Percentiles rank a stretch among this genome's conserved stretches.
These are phyloP conservation scores for Acanthurus leucopareius DNA, from an alignment of 2,797 vertebrate species.

Conservation along the genomic window DNA sequence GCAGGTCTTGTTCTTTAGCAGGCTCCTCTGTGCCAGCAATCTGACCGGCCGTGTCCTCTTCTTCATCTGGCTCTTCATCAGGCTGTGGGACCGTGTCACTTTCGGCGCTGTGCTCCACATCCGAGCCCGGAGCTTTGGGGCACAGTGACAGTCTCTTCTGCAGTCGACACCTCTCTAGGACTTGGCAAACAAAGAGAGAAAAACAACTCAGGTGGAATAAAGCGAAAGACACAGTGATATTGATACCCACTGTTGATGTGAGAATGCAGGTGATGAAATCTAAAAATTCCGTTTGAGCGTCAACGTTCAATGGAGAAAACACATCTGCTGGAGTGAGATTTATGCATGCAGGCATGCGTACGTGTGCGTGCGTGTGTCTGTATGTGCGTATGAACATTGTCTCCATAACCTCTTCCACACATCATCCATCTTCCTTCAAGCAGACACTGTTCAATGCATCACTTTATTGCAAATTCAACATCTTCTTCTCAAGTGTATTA, in stretches of 20 bases:
- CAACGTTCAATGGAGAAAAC: constrained; percentile 22
- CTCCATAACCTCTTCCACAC: constrained; percentile 45
- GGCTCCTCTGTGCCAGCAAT: constrained; percentile 47
- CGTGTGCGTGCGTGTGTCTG: constrained; percentile 7
- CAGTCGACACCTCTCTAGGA: constrained; percentile 76
- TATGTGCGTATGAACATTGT: constrained; percentile 14
- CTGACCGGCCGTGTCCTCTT: constrained; percentile 41
- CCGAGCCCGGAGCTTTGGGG: constrained; percentile 67
- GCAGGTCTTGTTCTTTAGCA: constrained; percentile 75
- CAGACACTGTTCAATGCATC: constrained; percentile 48
- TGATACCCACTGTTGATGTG: constrained; percentile 17
- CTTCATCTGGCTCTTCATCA: constrained; percentile 55
- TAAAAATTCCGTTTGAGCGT: constrained; percentile 20
- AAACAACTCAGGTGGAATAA: constrained; percentile 29
- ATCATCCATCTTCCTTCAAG: constrained; percentile 50
- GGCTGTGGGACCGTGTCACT: constrained; percentile 76
- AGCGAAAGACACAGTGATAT: constrained; percentile 26
- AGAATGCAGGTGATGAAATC: constrained; percentile 31
- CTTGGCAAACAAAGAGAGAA: constrained; percentile 50
- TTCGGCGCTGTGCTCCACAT: constrained; percentile 85
- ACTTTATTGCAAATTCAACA: constrained; percentile 49
- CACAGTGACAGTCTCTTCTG: constrained; percentile 74
- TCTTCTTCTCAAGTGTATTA: constrained; percentile 69
- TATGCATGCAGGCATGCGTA: not conserved
- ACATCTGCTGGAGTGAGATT: constrained; percentile 15